phyloP scores from a whole-genome alignment of 2,888 invertebrate species.

The Pristionchus japonicus region DNA sequence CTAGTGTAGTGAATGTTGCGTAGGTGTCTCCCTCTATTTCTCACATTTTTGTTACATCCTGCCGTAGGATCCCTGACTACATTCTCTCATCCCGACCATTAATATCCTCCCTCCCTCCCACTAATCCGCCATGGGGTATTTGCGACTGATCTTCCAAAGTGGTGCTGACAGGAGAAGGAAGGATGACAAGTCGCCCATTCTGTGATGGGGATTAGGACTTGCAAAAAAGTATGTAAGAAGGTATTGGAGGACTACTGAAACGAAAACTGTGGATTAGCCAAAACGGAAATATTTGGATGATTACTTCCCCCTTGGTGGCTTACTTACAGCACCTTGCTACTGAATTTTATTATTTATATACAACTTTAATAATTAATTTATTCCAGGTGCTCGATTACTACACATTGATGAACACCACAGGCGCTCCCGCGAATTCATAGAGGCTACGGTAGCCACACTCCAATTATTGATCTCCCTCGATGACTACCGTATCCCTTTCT shows the following conservation, averaged over 20 bases:
- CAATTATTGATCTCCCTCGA: background rate
- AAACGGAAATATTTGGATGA: background rate
- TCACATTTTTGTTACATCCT: no score
- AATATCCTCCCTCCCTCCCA: no score
- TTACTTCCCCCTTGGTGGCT: background rate
- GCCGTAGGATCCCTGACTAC: no score
- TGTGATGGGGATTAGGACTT: background rate
- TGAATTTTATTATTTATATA: background rate
- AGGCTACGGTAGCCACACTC: background rate
- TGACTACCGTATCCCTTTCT: background rate
- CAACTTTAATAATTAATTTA: background rate
- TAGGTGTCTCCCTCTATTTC: no score
- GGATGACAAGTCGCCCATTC: background rate
- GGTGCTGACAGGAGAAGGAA: background rate
- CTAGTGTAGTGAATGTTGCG: no score
- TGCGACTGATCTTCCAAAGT: background rate
- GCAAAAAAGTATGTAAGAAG: background rate
- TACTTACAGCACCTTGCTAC: background rate
- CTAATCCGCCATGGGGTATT: no score
- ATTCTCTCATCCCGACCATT: no score
- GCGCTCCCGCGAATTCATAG: background rate
- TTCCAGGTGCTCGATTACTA: conserved; percentile 45
- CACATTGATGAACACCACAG: background rate
- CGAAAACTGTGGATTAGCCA: background rate
- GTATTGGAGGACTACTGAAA: background rate